Evolutionary conservation across 2,113 vertebrate genomes (phyloP), one percentile per base, ranked within the genome.

Genomic region (Chaenogobius annularis): DNA sequence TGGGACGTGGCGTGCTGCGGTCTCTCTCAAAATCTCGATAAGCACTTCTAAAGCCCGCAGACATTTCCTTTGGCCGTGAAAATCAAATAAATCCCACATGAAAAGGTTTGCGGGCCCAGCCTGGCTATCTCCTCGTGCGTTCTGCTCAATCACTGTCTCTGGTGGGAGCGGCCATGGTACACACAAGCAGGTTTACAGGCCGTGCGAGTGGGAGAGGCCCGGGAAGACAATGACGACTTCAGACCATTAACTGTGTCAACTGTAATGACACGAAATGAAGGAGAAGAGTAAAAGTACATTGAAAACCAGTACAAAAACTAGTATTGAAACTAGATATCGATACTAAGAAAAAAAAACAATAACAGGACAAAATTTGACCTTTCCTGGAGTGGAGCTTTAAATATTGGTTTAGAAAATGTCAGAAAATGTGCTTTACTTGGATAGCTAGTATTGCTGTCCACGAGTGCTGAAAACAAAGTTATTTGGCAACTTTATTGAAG

Each of bases 11-110:
- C 50, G 70, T n/a, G 35, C 40, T 69, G 73, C 61, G 59, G 73
- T 69, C 74, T 68, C 40, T 74, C 79, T 75, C 62, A 79, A 71
- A 31, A 61, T 66, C 70, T 79, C 78, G 81, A 91, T 89, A 83
- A 89, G 74, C 43, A 62, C 68, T 67, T 43, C 5, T 55, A 52
- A 74, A 72, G 63, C 70, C 72, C 11, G 20, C 26, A 31, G 50
- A 59, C 72, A 50, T 62, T 80, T 87, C 70, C 75, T 85, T 46
- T 81, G 64, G 74, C 79, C 83, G 70, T 81, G 50, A 59, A 80
- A 76, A 73, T 83, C 74, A 79, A 83, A 75, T 75, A 77, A 84
- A 82, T 79, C 37, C 5, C 48, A 50, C 70, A 48, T 56, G 55
- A 23, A 23, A n/a, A 75, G 71, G 80, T 71, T 85, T 77, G 55